Evolutionary conservation across 2,888 invertebrate species (phyloP).

Genomic region (Polyommatus iphigenia): DNA sequence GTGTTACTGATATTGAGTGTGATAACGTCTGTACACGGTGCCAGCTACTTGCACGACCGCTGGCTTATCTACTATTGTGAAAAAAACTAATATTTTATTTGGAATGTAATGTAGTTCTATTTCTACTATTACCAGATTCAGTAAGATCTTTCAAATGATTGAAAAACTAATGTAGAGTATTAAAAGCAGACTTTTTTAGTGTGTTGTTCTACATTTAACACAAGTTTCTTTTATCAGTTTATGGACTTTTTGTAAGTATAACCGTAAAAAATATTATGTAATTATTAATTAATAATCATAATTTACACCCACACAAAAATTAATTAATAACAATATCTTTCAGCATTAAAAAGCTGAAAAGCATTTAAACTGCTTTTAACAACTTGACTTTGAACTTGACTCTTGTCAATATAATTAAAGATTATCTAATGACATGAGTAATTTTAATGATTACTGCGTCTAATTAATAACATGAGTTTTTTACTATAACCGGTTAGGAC

Average conservation of each 20-base stretch:
- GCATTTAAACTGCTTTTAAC: background rate
- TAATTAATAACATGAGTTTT: background rate
- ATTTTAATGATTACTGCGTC: background rate
- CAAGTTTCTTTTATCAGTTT: background rate
- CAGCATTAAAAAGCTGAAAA: background rate
- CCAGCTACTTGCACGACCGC: constrained; percentile 12
- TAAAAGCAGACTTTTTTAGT: background rate
- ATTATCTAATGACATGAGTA: background rate
- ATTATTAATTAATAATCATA: too few relatives aligned
- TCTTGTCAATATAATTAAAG: constrained; percentile 7
- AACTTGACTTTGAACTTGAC: background rate
- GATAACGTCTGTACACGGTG: background rate
- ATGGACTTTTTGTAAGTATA: background rate
- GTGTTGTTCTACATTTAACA: too few relatives aligned
- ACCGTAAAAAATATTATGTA: background rate
- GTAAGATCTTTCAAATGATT: background rate
- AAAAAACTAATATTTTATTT: background rate
- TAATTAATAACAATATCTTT: too few relatives aligned
- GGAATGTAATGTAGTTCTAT: background rate
- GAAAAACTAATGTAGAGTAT: background rate
- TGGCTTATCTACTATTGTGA: background rate
- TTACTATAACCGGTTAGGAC: background rate
- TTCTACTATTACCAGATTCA: background rate
- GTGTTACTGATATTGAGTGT: background rate
- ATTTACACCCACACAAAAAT: too few relatives aligned